These are phyloP conservation scores for Eucera pruinosa DNA, from an alignment of 2,888 invertebrate species.

Conservation along the genomic window DNA sequence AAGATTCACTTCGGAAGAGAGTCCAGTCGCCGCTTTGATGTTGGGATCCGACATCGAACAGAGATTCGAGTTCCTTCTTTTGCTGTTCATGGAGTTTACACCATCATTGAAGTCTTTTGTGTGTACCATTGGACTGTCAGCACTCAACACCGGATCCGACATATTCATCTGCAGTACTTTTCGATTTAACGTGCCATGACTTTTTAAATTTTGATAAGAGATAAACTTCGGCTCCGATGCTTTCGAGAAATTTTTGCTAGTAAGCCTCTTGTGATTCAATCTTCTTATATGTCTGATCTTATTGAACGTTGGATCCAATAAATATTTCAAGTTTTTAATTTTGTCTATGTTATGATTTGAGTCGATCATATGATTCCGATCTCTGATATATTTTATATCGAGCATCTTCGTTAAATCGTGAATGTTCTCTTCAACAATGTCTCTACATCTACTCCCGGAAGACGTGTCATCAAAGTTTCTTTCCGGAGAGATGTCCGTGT, in stretches of 20 bases:
- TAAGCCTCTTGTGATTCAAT: conserved; percentile 75
- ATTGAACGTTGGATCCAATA: conserved; percentile 80
- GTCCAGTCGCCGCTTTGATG: conserved; percentile 71
- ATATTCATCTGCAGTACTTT: conserved; percentile 75
- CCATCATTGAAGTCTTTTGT: conserved; percentile 57
- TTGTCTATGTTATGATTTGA: conserved; percentile 82
- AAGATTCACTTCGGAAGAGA: conserved; percentile 52
- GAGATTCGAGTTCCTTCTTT: conserved; percentile 73
- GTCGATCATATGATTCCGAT: conserved; percentile 79
- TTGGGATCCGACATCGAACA: conserved; percentile 81
- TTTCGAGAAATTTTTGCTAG: conserved; percentile 68
- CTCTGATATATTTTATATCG: conserved; percentile 78
- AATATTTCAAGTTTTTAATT: conserved; percentile 79
- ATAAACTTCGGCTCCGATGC: conserved; percentile 77
- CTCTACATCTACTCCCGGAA: conserved; percentile 66
- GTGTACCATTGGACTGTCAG: conserved; percentile 62
- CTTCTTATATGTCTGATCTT: conserved; percentile 79
- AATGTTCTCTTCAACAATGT: conserved; percentile 79
- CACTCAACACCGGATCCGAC: conserved; percentile 79
- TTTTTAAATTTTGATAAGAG: conserved; percentile 80
- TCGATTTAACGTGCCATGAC: conserved; percentile 65
- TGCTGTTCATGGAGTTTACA: conserved; percentile 42
- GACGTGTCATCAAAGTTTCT: conserved; percentile 68
- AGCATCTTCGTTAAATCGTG: conserved; percentile 81
- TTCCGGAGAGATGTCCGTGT: conserved; percentile 78